A percentile compares a stretch with the other conserved stretches of the same genome.
These are phyloP conservation scores for Eurypyga helias DNA, from an alignment of 2,113 vertebrate species.

Conservation along the genomic window DNA sequence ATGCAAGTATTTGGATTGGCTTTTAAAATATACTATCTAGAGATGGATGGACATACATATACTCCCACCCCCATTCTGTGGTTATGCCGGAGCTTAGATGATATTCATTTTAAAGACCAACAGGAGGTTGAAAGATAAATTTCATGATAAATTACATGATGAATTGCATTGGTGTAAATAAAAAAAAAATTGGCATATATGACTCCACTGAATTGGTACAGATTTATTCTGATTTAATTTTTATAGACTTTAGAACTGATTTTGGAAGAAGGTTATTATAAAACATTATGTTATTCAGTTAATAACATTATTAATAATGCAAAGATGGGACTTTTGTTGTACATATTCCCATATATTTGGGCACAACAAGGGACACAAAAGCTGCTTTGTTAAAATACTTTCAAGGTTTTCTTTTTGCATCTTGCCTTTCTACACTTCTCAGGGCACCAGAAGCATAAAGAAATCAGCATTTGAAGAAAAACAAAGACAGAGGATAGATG, in stretches of 20 bases:
- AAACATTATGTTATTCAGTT: background rate
- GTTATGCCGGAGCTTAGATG: background rate
- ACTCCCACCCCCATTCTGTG: background rate
- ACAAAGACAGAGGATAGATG: constrained; percentile 13
- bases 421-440: background rate
- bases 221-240: background rate
- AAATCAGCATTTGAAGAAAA: constrained; percentile 33
- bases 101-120: background rate
- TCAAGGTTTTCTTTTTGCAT: background rate
- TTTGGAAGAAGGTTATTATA: background rate
- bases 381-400: constrained; percentile 22
- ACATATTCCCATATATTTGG: background rate
- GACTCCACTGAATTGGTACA: background rate
- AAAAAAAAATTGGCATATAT: background rate
- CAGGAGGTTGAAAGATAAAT: background rate
- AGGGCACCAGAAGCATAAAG: background rate
- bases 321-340: background rate
- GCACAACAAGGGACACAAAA: background rate
- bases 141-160: background rate
- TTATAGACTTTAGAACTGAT: background rate
- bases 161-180: background rate
- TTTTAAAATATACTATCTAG: background rate
- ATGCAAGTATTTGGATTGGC: background rate
- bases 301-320: constrained; percentile 2
- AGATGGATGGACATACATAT: background rate